Conservation (phyloP, 2,888 invertebrate genomes). For the Crematogaster levior region DNA sequence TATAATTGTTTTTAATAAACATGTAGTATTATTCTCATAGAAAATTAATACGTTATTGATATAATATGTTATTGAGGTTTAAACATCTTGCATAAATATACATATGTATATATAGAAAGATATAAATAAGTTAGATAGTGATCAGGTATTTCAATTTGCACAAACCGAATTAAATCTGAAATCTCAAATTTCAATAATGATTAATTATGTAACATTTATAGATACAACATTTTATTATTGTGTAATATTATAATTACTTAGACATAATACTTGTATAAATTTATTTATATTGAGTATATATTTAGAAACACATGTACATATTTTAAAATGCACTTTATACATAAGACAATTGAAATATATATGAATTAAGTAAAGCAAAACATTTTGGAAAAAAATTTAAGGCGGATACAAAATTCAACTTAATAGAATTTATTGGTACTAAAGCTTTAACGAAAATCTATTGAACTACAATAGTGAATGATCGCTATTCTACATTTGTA, state of each 20-base stretch:
- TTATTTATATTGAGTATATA: not conserved
- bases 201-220: not conserved
- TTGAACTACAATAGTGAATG: constrained; percentile 83
- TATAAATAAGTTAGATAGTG: too few species aligned
- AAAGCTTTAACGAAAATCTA: constrained; percentile 55
- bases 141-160: not conserved
- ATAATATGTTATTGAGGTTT: not conserved
- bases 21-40: not conserved
- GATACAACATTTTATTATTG: not conserved
- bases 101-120: not conserved
- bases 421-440: not conserved
- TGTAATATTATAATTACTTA: not conserved
- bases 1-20: constrained; percentile 15
- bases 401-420: constrained; percentile 60
- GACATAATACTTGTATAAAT: not conserved
- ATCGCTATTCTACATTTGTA: constrained; percentile 78
- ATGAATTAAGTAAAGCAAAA: constrained; percentile 4
- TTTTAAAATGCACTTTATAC: not conserved
- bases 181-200: not conserved
- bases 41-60: constrained; percentile 15
- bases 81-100: not conserved
- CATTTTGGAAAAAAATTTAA: constrained; percentile 51
- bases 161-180: not conserved
- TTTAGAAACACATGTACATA: not conserved
- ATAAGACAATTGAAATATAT: constrained; percentile 10